A percentile compares a stretch with the other conserved stretches of the same genome.
phyloP scores from a whole-genome alignment of 2,113 vertebrate genomes.

The Martes martes region DNA sequence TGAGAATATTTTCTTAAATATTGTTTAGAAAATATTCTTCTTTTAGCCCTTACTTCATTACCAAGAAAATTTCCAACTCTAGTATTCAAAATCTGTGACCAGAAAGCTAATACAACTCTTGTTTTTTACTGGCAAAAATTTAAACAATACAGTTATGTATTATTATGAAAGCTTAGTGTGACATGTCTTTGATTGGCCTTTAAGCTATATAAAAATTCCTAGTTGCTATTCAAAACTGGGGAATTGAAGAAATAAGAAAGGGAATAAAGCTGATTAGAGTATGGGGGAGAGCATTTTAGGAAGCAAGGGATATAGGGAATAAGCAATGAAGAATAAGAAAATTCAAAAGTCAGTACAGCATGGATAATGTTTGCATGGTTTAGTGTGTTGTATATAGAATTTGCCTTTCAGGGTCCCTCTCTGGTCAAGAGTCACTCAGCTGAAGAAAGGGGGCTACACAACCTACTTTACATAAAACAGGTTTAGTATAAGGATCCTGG shows the following conservation, averaged over 20 bases:
- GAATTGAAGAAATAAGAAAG: background rate
- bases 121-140: background rate
- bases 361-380: background rate
- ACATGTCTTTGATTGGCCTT: background rate
- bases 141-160: background rate
- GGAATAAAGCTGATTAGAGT: background rate
- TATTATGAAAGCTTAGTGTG: background rate
- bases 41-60: background rate
- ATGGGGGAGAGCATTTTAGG: background rate
- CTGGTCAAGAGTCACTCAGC: background rate
- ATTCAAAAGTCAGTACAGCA: background rate
- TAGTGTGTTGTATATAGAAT: background rate
- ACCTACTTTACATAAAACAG: background rate
- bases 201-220: background rate
- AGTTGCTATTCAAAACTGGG: background rate
- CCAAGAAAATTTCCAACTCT: background rate
- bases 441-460: background rate
- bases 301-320: background rate
- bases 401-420: background rate
- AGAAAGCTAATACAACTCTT: background rate
- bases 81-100: background rate
- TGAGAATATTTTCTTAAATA: constrained; percentile 41
- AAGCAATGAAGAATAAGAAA: background rate
- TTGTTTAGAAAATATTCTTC: background rate
- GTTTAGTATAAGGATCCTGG: background rate